Evolutionary conservation across 2,888 invertebrate genomes (phyloP).

Genomic region (Trachelus iudaicus): DNA sequence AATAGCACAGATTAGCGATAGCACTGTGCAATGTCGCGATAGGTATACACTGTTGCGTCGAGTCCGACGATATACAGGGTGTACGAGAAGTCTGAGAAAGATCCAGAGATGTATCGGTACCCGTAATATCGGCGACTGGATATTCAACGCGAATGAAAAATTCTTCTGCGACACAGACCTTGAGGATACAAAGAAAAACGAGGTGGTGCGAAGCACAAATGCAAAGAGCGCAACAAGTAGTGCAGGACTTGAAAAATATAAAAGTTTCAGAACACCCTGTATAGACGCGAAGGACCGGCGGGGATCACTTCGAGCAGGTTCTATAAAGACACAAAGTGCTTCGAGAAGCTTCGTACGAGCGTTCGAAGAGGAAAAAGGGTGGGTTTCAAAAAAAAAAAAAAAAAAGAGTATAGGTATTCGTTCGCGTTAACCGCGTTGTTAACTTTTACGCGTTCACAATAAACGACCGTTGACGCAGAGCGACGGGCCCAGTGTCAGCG

Average conservation of each 20-base stretch:
- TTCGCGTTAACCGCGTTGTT: not conserved
- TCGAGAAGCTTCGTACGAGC: not conserved
- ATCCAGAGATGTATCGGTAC: too few species aligned
- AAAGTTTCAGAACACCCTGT: not conserved
- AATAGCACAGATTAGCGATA: conserved; percentile 18
- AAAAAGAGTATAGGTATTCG: not conserved
- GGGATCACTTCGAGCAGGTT: not conserved
- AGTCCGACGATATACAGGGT: not conserved
- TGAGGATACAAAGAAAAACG: too few species aligned
- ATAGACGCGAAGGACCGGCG: not conserved
- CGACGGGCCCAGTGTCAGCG: not conserved
- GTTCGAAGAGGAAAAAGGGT: not conserved
- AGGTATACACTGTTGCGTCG: not conserved
- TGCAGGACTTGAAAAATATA: not conserved
- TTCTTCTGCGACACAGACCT: too few species aligned
- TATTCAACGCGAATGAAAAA: too few species aligned
- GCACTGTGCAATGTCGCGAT: not conserved
- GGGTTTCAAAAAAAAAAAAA: not conserved
- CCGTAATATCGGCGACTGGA: not conserved
- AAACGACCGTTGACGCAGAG: not conserved
- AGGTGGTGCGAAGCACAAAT: too few species aligned
- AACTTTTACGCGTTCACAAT: not conserved
- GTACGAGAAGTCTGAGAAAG: not conserved
- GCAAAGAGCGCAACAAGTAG: not conserved
- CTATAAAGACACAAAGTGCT: not conserved